Evolutionary conservation across 1,140 invertebrate genomes (phyloP).

Genomic region (Helicoverpa armigera): DNA sequence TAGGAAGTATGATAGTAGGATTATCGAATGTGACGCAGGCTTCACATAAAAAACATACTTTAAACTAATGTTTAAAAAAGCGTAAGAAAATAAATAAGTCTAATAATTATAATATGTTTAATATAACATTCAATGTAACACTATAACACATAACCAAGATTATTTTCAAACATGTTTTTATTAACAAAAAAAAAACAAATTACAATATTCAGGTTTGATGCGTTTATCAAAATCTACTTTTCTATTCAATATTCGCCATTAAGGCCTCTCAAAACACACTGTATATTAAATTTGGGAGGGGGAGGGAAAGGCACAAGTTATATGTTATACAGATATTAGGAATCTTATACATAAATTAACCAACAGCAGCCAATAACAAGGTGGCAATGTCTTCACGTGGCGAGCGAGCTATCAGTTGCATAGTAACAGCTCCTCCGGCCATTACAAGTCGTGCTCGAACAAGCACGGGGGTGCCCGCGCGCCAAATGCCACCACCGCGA

Average conservation of each 20-base stretch:
- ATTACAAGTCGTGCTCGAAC: conserved; percentile 93
- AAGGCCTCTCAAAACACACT: not conserved
- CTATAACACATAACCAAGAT: too few species aligned
- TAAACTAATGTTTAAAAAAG: too few species aligned
- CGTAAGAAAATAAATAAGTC: too few species aligned
- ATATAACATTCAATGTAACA: too few species aligned
- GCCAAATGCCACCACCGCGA: conserved; percentile 88
- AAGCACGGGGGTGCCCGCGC: conserved; percentile 94
- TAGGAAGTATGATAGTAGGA: too few species aligned
- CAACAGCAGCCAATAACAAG: conserved; percentile 94
- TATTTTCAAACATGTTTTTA: too few species aligned
- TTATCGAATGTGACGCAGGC: too few species aligned
- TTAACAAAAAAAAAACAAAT: too few species aligned
- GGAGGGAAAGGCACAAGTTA: conserved; percentile 2
- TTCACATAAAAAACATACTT: too few species aligned
- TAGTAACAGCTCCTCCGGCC: conserved; percentile 91
- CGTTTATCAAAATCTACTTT: too few species aligned
- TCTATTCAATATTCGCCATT: not conserved
- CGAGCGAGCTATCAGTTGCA: conserved; percentile 90
- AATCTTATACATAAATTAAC: conserved; percentile 83
- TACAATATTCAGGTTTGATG: too few species aligned
- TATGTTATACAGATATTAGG: not conserved
- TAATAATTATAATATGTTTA: too few species aligned
- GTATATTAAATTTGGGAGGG: not conserved
- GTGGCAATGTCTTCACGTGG: conserved; percentile 91